These are phyloP conservation scores for Axis porcinus DNA, from an alignment of 2,113 vertebrate species.

Conservation along the genomic window DNA sequence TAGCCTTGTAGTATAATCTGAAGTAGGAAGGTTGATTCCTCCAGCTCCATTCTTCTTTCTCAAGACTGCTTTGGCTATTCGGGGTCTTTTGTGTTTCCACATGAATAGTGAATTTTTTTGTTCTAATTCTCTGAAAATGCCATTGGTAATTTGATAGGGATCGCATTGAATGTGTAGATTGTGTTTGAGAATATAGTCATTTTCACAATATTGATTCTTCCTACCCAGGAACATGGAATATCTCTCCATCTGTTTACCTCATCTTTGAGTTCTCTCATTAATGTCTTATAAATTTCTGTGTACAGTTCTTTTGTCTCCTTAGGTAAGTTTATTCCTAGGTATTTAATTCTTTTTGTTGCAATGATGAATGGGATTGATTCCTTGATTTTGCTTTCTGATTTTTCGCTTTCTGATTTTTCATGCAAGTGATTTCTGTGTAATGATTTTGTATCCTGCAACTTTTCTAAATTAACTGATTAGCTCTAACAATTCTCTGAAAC, in stretches of 20 bases:
- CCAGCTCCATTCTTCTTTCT: neutral
- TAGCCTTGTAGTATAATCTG: no score
- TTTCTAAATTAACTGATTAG: neutral
- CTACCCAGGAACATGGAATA: neutral
- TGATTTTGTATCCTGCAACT: neutral
- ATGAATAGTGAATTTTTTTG: neutral
- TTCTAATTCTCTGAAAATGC: neutral
- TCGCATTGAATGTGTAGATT: neutral
- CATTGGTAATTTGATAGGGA: neutral
- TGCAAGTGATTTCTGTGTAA: neutral
- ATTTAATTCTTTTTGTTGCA: neutral
- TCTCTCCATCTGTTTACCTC: neutral
- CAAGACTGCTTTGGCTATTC: neutral
- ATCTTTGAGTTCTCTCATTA: neutral
- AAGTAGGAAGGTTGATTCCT: neutral
- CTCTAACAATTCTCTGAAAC: neutral
- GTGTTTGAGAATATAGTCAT: neutral
- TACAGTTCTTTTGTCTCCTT: neutral
- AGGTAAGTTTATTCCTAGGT: neutral
- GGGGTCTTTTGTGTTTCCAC: neutral
- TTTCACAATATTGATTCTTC: neutral
- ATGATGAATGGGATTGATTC: neutral
- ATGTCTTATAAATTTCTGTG: neutral
- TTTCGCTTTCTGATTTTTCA: neutral
- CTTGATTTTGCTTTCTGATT: neutral